Base-by-base conservation (phyloP, 1,140 invertebrate genomes). In the Anoplolepis gracilipes region DNA sequence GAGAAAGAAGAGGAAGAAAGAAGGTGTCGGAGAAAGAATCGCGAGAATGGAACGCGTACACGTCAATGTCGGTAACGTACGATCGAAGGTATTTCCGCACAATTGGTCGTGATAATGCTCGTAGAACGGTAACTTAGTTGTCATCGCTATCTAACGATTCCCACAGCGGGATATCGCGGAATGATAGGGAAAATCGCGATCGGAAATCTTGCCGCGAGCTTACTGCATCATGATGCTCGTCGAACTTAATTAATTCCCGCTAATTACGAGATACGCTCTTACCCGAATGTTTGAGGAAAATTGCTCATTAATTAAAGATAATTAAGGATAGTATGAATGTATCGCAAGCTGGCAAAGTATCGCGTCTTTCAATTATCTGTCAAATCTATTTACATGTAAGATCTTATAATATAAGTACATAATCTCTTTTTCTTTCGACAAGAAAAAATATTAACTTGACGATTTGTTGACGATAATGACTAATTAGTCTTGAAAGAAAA, bases 71-170 rank as follows among this genome's bases (percentile, higher is more conserved):
- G 78, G 25, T 82, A 82, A 82, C 53, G 39, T 82, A 73, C 78
- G 78, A 82, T 73, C 53, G 36, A 42, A 72, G 53, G 67, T 82
- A 73, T 82, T 82, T 73, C 78, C 78, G 36, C 78, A 82, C 78
- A 82, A 82, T 73, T 82, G 67, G 67, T 70, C 67, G 78, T 82
- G 78, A 82, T 82, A 82, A 82, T 67, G 57, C 57, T 82, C 36
- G 67, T 67, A 59, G 25, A 49, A 5, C 67, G 67, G 36, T 82
- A 82, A 82, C 67, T 82, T 82, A 61, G 78, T 82, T 73, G 78
- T 82, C 78, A 36, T 82, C 78, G 53, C 65, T 85, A 85, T 81
- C 59, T 78, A 77, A 77, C 62, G 76, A 77, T 85, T 79, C 49
- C 46, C 49, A n/a, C n/a, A 61, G 42, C 62, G 46, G 59, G 46